phyloP scores from a whole-genome alignment of 2,113 vertebrate genomes.

The Garra rufa region DNA sequence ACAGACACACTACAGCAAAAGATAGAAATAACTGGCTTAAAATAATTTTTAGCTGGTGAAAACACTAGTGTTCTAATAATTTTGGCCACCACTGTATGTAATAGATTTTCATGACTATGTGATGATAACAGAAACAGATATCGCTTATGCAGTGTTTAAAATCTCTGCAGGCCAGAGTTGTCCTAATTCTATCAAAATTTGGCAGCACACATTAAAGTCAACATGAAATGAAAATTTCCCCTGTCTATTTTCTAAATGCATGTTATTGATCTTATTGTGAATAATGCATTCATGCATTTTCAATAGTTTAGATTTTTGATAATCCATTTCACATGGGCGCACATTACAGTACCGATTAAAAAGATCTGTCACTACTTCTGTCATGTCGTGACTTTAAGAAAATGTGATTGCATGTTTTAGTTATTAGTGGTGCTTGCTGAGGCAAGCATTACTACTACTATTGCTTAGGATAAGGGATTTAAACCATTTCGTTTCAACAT shows the following conservation, averaged over 20 bases:
- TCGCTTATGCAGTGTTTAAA: slow-evolving; percentile 39
- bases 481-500: not conserved
- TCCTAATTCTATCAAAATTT: slow-evolving; percentile 48
- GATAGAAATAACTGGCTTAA: too few relatives aligned
- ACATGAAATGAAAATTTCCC: not conserved
- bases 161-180: slow-evolving; percentile 42
- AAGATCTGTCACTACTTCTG: not conserved
- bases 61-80: too few relatives aligned
- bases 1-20: too few relatives aligned
- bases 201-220: slow-evolving; percentile 10
- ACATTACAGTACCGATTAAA: not conserved
- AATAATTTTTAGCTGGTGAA: too few relatives aligned
- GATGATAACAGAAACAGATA: slow-evolving; percentile 8
- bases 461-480: not conserved
- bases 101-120: not conserved
- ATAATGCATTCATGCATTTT: not conserved
- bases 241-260: not conserved
- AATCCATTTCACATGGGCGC: not conserved
- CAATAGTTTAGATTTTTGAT: not conserved
- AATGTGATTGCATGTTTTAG: not conserved
- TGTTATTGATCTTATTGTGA: not conserved
- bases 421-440: not conserved
- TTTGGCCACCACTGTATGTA: too few relatives aligned
- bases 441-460: not conserved
- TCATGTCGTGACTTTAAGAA: not conserved